phyloP scores from a whole-genome alignment of 2,797 vertebrate genomes.

The Staurois parvus region DNA sequence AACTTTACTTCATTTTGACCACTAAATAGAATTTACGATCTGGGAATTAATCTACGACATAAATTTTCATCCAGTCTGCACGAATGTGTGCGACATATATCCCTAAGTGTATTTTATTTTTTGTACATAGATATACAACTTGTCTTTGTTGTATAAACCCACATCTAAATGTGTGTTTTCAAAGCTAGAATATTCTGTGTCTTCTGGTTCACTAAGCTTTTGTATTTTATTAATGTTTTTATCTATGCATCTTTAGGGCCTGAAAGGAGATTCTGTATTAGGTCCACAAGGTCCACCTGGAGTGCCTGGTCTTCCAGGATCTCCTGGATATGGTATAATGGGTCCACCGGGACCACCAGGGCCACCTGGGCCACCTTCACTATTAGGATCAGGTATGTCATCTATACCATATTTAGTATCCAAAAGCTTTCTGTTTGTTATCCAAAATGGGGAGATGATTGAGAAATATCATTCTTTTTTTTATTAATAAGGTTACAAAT shows the following conservation, averaged over 20 bases:
- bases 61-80: no score
- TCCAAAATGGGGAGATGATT: no score
- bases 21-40: no score
- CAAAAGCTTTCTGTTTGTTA: no score
- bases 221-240: background rate
- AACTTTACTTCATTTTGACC: no score
- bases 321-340: constrained; percentile 84
- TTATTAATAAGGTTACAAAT: no score
- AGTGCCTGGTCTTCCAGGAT: constrained; percentile 84
- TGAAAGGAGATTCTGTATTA: constrained; percentile 85
- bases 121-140: background rate
- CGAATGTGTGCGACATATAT: no score
- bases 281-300: constrained; percentile 89
- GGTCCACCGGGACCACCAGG: constrained; percentile 87
- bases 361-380: constrained; percentile 79
- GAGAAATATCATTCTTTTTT: no score
- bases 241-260: constrained; percentile 80
- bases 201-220: background rate
- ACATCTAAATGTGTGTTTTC: background rate
- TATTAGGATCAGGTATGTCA: constrained; percentile 80
- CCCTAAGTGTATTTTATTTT: no score
- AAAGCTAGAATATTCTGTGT: background rate
- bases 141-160: background rate
- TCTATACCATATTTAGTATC: background rate
- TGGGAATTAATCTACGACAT: no score